phyloP scores from a whole-genome alignment of 2,888 invertebrate species.

The Sarcophaga caerulescens region DNA sequence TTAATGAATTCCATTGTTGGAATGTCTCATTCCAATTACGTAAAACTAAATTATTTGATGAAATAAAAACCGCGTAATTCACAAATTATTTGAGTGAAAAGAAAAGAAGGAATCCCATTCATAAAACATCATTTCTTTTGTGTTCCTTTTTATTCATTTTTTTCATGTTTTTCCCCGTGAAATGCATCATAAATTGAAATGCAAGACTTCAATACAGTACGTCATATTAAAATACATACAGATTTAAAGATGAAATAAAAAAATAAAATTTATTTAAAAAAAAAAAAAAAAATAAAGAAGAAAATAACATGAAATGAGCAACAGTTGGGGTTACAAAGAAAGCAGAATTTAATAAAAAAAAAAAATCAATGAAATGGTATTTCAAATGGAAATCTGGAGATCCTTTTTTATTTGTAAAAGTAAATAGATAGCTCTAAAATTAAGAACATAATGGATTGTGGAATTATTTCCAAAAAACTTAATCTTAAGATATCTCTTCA shows the following conservation, averaged over 20 bases:
- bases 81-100: conserved; percentile 46
- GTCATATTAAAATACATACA: no score
- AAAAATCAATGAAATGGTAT: no score
- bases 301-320: neutral
- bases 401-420: no score
- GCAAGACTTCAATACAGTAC: neutral
- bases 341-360: no score
- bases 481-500: no score
- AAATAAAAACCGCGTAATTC: conserved; percentile 66
- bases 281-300: neutral
- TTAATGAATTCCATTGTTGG: conserved; percentile 60
- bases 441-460: no score
- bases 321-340: neutral
- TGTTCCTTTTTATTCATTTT: conserved; percentile 9
- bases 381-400: no score
- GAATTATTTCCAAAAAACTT: no score
- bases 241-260: no score
- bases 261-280: no score
- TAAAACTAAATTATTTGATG: conserved; percentile 60
- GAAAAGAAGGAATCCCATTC: conserved; percentile 55
- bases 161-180: neutral
- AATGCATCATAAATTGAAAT: conserved; percentile 39
- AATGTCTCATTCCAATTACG: conserved; percentile 54
- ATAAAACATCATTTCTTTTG: conserved; percentile 57
- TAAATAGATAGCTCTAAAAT: no score